phyloP scores from a whole-genome alignment of 2,113 vertebrate species.

The Crotalus horridus region DNA sequence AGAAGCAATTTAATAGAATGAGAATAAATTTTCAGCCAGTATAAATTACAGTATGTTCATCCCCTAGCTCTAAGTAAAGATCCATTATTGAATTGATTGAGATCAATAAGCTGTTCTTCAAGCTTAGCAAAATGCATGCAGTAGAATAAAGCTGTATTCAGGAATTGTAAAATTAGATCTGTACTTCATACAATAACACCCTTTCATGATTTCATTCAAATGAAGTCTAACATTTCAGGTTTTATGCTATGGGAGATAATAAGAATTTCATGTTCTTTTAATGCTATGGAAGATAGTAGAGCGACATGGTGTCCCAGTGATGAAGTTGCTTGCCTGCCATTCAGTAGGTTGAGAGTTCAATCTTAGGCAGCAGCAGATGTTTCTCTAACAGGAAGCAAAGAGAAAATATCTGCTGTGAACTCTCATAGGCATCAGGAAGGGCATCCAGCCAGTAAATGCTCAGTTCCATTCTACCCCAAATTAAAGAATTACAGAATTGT shows the following conservation, averaged over 20 bases:
- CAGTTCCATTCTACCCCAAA: not conserved
- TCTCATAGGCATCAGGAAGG: not conserved
- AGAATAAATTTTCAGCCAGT: not conserved
- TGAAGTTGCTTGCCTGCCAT: not conserved
- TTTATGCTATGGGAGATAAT: not conserved
- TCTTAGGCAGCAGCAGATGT: not conserved
- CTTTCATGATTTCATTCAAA: not conserved
- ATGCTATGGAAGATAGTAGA: not conserved
- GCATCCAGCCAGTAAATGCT: not conserved
- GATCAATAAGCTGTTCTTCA: not conserved
- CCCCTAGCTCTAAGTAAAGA: not conserved
- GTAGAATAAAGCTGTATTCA: not conserved
- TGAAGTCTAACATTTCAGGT: not conserved
- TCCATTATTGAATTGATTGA: constrained; percentile 5
- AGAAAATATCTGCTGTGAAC: not conserved
- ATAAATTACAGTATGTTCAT: not conserved
- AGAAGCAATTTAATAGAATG: not conserved
- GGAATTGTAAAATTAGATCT: not conserved
- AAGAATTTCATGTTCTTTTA: not conserved
- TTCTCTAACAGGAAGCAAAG: not conserved
- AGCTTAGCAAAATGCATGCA: not conserved
- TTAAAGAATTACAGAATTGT: not conserved
- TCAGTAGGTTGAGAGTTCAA: not conserved
- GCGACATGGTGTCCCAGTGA: not conserved
- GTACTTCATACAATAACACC: not conserved